Conservation (phyloP, 2,113 vertebrate genomes). For the Equus quagga region DNA sequence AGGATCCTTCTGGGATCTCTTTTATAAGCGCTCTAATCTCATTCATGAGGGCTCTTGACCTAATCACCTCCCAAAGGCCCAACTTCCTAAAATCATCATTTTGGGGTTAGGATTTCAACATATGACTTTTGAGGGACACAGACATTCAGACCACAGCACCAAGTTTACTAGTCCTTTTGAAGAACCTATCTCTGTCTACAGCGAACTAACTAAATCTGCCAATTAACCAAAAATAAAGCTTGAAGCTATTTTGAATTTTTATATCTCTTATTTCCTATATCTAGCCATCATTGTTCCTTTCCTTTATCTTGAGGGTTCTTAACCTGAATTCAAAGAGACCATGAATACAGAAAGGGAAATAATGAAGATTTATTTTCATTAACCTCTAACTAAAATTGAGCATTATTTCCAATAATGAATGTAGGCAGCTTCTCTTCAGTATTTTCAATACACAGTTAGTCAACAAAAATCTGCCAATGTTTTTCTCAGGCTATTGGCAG, state of each 20-base stretch:
- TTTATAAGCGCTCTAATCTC: neutral
- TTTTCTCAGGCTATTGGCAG: neutral
- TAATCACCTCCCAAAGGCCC: neutral
- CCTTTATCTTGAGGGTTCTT: neutral
- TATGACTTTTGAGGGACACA: neutral
- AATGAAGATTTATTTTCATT: neutral
- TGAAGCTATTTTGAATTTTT: neutral
- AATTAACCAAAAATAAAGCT: neutral
- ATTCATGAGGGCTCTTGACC: neutral
- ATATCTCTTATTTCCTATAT: neutral
- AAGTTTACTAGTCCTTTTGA: neutral
- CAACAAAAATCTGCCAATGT: neutral
- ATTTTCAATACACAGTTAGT: neutral
- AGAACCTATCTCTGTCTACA: neutral
- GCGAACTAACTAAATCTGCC: constrained; percentile 1
- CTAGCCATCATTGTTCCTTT: neutral
- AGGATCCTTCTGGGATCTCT: neutral
- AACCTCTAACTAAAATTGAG: neutral
- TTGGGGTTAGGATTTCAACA: neutral
- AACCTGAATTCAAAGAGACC: neutral
- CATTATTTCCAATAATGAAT: constrained; percentile 6
- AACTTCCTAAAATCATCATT: neutral
- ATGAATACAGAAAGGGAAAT: neutral
- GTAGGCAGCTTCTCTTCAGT: neutral
- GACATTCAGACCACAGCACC: neutral